phyloP scores from a whole-genome alignment of 2,113 vertebrate genomes.

The Gallinago media region DNA sequence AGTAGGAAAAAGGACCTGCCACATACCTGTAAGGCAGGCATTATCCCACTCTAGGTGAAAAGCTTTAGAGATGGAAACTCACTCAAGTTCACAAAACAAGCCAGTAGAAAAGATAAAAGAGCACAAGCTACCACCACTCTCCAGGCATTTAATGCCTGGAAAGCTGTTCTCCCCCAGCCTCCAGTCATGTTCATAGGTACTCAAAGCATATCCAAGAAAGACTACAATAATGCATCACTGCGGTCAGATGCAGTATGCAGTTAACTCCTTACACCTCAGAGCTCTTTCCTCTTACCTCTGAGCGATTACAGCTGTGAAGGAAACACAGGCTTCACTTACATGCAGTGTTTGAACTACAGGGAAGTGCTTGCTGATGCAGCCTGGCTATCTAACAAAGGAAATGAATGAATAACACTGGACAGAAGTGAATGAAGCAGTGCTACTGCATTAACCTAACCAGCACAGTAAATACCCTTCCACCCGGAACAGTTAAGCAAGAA shows the following conservation, averaged over 20 bases:
- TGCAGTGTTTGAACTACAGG: background rate
- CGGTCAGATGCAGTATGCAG: background rate
- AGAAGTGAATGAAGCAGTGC: background rate
- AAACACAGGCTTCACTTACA: background rate
- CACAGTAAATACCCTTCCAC: background rate
- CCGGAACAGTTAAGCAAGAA: background rate
- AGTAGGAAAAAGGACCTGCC: background rate
- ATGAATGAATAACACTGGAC: background rate
- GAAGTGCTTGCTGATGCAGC: background rate
- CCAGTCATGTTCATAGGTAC: background rate
- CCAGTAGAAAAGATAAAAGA: background rate
- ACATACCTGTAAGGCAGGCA: slow-evolving; percentile 15
- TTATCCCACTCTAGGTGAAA: slow-evolving; percentile 1
- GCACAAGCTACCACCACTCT: background rate
- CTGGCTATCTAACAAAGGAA: background rate
- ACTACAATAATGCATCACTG: background rate
- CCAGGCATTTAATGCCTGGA: background rate
- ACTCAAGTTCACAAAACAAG: background rate
- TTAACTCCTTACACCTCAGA: background rate
- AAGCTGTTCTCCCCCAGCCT: background rate
- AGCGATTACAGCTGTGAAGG: background rate
- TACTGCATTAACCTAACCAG: background rate
- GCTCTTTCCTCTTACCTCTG: background rate
- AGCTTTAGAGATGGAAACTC: background rate
- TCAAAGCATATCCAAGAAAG: background rate